Evolutionary conservation across 2,797 vertebrate species (phyloP).

Genomic region (Nannoperca obscura): DNA sequence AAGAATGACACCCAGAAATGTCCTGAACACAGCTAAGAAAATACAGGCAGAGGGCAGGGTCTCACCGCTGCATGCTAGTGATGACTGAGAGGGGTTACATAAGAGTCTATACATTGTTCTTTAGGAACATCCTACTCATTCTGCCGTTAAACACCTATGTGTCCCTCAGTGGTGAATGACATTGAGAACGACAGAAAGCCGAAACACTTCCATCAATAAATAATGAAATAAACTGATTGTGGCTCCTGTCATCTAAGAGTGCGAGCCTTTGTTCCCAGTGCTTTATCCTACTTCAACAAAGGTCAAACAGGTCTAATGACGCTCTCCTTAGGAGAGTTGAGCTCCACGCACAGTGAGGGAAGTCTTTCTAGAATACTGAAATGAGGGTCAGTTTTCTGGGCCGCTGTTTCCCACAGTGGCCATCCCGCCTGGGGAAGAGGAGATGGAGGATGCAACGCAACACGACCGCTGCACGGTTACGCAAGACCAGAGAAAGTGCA

Average conservation of each 20-base stretch:
- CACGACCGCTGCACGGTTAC: conserved; percentile 68
- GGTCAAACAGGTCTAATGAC: conserved; percentile 64
- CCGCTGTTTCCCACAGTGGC: conserved; percentile 74
- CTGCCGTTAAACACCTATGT: conserved; percentile 27
- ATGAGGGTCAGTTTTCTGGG: conserved; percentile 81
- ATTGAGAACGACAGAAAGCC: conserved; percentile 46
- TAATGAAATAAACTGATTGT: conserved; percentile 56
- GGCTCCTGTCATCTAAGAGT: conserved; percentile 42
- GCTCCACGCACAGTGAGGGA: conserved; percentile 21
- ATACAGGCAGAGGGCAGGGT: too few relatives aligned
- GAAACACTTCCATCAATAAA: conserved; percentile 59
- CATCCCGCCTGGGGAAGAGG: conserved; percentile 67
- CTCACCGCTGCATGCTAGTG: too few relatives aligned
- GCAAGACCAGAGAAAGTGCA: conserved; percentile 77
- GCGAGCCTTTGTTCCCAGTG: conserved; percentile 14
- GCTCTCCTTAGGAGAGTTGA: conserved; percentile 44
- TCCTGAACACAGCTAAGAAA: too few relatives aligned
- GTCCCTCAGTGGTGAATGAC: conserved; percentile 32
- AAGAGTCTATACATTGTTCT: too few relatives aligned
- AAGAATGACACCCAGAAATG: too few relatives aligned
- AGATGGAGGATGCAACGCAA: conserved; percentile 63
- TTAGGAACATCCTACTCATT: too few relatives aligned
- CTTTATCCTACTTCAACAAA: conserved; percentile 57
- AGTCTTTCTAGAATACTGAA: conserved; percentile 64
- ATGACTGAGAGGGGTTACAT: too few relatives aligned